Evolutionary conservation across 2,888 invertebrate genomes (phyloP).

Genomic region (Drosophila seclusa): DNA sequence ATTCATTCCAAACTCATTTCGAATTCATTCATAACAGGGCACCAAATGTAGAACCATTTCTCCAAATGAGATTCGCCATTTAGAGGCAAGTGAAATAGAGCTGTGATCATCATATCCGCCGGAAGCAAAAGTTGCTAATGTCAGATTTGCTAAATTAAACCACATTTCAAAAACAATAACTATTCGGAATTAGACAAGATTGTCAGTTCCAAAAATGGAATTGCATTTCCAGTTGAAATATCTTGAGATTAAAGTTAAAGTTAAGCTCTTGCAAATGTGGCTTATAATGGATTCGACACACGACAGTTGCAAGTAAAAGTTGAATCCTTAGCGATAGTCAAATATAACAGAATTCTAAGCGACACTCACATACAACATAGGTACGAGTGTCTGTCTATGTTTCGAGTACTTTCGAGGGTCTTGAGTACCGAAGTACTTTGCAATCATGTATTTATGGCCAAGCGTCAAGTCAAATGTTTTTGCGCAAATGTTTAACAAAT

Average conservation of each 20-base stretch:
- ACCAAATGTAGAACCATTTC: slow-evolving; percentile 4
- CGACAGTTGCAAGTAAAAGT: slow-evolving; percentile 2
- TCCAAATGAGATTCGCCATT: slow-evolving; percentile 21
- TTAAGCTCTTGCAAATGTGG: background rate
- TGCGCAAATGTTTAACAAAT: slow-evolving; percentile 59
- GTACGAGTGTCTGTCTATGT: background rate
- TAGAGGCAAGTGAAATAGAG: background rate
- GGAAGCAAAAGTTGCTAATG: slow-evolving; percentile 12
- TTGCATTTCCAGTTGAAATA: background rate
- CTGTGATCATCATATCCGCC: slow-evolving; percentile 23
- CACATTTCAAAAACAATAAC: background rate
- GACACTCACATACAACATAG: background rate
- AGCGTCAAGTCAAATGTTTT: slow-evolving; percentile 38
- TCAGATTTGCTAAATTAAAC: slow-evolving; percentile 6
- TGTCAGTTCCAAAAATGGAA: background rate
- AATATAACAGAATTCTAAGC: background rate
- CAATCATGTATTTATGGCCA: slow-evolving; percentile 24
- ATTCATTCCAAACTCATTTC: slow-evolving; percentile 10
- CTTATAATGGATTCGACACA: background rate
- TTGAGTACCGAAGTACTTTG: slow-evolving; percentile 22
- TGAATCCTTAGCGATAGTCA: background rate
- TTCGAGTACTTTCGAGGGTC: slow-evolving; percentile 7
- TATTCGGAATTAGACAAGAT: background rate
- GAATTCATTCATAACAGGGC: slow-evolving; percentile 10
- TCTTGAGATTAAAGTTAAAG: background rate